Conservation (phyloP, 2,113 vertebrate species). For the Natator depressus region DNA sequence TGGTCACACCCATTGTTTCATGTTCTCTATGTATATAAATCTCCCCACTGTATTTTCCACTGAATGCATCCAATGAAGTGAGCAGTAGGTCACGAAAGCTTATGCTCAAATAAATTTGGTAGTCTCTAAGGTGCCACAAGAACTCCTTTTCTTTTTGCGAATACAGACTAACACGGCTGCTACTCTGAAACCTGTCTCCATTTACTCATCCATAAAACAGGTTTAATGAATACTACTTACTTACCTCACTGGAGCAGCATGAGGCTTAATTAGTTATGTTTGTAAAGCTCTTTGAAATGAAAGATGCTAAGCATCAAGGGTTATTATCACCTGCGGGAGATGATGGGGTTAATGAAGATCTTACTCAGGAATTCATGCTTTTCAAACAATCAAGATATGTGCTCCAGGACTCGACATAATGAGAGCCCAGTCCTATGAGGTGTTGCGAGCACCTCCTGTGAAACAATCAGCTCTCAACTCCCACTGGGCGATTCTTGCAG, state of each 20-base stretch:
- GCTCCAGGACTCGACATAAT: slow-evolving; percentile 56
- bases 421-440: slow-evolving; percentile 47
- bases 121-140: too few species aligned
- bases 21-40: too few species aligned
- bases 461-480: slow-evolving; percentile 25
- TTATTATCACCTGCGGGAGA: neutral
- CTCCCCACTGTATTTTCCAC: too few species aligned
- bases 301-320: neutral
- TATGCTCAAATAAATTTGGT: too few species aligned
- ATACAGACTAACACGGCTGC: too few species aligned
- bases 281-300: slow-evolving; percentile 48
- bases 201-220: slow-evolving; percentile 26
- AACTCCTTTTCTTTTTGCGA: too few species aligned
- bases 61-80: too few species aligned
- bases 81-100: too few species aligned
- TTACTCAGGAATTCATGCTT: slow-evolving; percentile 32
- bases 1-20: too few species aligned
- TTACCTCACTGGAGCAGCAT: slow-evolving; percentile 2
- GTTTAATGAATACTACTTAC: slow-evolving; percentile 34
- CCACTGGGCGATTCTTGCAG: slow-evolving; percentile 28
- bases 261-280: slow-evolving; percentile 40
- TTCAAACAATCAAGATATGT: slow-evolving; percentile 64
- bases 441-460: slow-evolving; percentile 59
- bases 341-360: slow-evolving; percentile 61
- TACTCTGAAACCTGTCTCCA: neutral